phyloP scores from a whole-genome alignment of 1,140 invertebrate species.

The Cephus cinctus region DNA sequence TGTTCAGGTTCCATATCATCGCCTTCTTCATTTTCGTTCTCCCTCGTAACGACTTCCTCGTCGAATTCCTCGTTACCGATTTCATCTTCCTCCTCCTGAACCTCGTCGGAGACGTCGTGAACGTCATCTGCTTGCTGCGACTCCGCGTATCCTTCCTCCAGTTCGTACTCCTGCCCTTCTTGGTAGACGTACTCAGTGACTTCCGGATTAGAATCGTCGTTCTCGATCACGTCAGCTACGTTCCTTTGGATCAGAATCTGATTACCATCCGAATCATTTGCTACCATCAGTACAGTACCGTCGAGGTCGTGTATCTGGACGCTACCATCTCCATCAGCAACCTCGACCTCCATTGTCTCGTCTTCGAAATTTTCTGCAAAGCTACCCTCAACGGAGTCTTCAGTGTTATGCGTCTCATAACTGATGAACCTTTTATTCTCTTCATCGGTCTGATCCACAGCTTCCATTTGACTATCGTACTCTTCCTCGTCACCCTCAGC shows the following conservation, averaged over 20 bases:
- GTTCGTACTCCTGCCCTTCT: conserved; percentile 19
- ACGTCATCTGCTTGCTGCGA: neutral
- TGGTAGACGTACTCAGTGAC: conserved; percentile 37
- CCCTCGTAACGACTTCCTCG: neutral
- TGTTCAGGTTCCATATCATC: conserved; percentile 10
- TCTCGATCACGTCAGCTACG: conserved; percentile 35
- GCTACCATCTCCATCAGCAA: conserved; percentile 28
- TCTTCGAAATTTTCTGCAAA: conserved; percentile 8
- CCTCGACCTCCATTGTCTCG: conserved; percentile 21
- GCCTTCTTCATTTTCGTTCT: conserved; percentile 4
- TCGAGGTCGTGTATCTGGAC: conserved; percentile 44
- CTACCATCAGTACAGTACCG: conserved; percentile 49
- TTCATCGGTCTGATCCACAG: conserved; percentile 1
- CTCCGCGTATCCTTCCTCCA: neutral
- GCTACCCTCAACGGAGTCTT: conserved; percentile 15
- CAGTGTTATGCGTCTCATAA: conserved; percentile 17
- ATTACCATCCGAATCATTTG: conserved; percentile 49
- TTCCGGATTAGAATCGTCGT: conserved; percentile 42
- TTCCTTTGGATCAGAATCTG: conserved; percentile 48
- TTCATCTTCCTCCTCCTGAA: conserved; percentile 10
- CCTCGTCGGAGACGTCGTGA: neutral
- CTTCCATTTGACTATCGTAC: neutral
- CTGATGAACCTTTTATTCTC: conserved; percentile 16
- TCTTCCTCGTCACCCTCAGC: conserved; percentile 9
- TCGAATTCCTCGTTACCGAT: neutral